Evolutionary conservation across 2,888 invertebrate genomes (phyloP), one percentile per base, ranked within the genome.

Genomic region (Drosophila mettleri): DNA sequence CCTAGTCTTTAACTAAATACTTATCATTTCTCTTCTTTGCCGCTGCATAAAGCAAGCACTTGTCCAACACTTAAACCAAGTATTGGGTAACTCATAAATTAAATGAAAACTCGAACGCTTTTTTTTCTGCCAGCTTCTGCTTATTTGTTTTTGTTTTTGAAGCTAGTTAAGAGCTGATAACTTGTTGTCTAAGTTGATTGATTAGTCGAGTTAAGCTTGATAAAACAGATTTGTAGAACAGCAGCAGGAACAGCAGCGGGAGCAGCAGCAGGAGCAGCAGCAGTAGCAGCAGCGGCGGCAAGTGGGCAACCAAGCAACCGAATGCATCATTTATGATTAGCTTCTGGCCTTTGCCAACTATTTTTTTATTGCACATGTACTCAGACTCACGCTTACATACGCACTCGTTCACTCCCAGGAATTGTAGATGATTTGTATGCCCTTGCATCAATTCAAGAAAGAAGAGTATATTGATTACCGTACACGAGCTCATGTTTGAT

Each of bases 281-380:
- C 18, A 31, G 49, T 31, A 22, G 34, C 20, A 34, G 36, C 39
- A 31, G 29, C 31, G 33, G 14, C 41, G 29, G 39, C 18, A 29
- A 51, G 24, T 41, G 34, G 46, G 18, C 18, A 33, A 52, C 18
- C 29, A 29, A 43, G 43, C 43, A 20, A 41, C 41, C 53, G 27
- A 75, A 54, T 67, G 61, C 71, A 75, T 52, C 39, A 57, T 62
- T 72, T 73, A 73, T 74, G 75, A 70, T 74, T 74, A 66, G 69
- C 72, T 64, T 68, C 41, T 72, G 63, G 69, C 58, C 49, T 39
- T 63, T 51, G 14, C 31, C 36, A 20, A 16, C 36, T 46, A 41
- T 27, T 36, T 61, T 60, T 63, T 43, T 59, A 41, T 27, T 27
- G 33, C 38, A 29, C n/a, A 52, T 0, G 10, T 18, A 12, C n/a